Conservation (phyloP, 2,888 invertebrate genomes). For the Drosophila mercatorum region DNA sequence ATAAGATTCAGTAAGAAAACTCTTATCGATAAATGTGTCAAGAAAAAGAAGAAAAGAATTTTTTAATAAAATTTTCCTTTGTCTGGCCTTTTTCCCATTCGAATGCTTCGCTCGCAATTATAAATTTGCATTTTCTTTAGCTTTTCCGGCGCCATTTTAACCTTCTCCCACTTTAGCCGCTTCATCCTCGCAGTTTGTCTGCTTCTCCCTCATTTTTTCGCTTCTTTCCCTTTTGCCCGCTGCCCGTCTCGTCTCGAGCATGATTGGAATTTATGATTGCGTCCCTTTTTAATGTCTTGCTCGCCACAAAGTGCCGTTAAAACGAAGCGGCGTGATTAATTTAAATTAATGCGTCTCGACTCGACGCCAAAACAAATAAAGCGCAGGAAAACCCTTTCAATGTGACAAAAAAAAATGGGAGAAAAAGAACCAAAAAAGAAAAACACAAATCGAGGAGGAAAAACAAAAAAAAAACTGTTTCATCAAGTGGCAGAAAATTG, state of each 20-base stretch:
- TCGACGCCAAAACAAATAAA: conserved; percentile 6
- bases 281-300: conserved; percentile 37
- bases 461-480: conserved; percentile 10
- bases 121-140: conserved; percentile 41
- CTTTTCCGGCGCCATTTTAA: conserved; percentile 16
- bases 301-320: conserved; percentile 41
- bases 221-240: neutral
- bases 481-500: conserved; percentile 38
- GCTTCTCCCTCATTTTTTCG: neutral
- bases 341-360: conserved; percentile 54
- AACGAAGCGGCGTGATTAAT: conserved; percentile 52
- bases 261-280: conserved; percentile 49
- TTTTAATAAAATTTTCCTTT: neutral
- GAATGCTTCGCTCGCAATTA: conserved; percentile 32
- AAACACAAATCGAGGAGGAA: conserved; percentile 3
- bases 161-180: neutral
- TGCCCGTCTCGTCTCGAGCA: neutral
- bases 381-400: conserved; percentile 12
- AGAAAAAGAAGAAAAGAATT: too few relatives aligned
- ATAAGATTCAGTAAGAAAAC: too few relatives aligned
- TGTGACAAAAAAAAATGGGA: neutral
- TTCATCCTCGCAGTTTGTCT: neutral
- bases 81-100: neutral
- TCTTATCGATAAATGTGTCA: neutral
- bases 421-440: neutral